Conservation (phyloP, 2,797 vertebrate species). For the Myotis myotis region DNA sequence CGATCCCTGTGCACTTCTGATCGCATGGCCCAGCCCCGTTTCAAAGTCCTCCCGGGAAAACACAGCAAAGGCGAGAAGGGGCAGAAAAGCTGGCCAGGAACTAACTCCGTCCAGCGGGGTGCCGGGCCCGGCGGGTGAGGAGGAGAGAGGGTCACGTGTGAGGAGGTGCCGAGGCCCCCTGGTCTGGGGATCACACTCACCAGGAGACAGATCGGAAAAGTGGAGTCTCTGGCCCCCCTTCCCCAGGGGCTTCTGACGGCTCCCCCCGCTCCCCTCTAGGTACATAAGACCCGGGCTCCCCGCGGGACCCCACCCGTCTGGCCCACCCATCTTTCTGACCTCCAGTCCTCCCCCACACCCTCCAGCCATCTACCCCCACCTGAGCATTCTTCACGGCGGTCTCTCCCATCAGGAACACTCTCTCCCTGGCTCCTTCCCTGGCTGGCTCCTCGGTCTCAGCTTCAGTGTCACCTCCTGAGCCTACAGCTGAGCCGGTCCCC, state of each 20-base stretch:
- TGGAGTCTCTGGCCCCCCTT: not conserved
- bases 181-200: not conserved
- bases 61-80: not conserved
- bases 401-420: not conserved
- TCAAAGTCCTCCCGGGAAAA: not conserved
- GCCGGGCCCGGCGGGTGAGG: fast-evolving
- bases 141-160: not conserved
- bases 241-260: not conserved
- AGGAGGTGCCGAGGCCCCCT: not conserved
- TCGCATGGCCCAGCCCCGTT: not conserved
- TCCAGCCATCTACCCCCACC: not conserved
- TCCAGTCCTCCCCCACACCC: no score
- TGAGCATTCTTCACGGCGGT: fast-evolving
- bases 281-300: not conserved
- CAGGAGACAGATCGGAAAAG: not conserved
- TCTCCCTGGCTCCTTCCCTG: not conserved
- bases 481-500: not conserved
- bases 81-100: no score
- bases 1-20: not conserved
- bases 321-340: no score
- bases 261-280: not conserved
- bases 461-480: not conserved
- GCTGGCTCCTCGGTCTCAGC: not conserved
- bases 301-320: fast-evolving
- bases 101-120: no score